Evolutionary conservation across 2,113 vertebrate species (phyloP).

Genomic region (Oncorhynchus keta): DNA sequence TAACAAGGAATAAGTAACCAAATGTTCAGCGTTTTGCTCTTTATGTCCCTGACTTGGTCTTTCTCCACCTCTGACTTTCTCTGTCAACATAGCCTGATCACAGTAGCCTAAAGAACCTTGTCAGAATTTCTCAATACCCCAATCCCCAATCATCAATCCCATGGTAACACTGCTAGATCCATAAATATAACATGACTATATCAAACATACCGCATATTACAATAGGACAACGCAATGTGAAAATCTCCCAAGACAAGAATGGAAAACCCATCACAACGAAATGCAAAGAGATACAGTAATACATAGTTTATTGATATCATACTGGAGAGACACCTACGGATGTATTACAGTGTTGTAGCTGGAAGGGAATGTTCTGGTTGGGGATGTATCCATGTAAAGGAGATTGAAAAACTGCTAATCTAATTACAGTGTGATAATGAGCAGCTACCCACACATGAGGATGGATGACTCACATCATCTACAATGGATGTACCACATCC

Average conservation of each 20-base stretch:
- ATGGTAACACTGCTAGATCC: conserved; percentile 49
- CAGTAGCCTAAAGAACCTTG: conserved; percentile 27
- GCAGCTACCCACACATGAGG: not conserved
- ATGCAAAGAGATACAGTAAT: too few relatives aligned
- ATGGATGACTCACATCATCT: not conserved
- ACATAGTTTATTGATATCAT: not conserved
- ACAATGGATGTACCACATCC: not conserved
- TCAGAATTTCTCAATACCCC: not conserved
- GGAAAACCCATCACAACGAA: too few relatives aligned
- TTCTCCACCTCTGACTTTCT: not conserved
- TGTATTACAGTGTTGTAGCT: not conserved
- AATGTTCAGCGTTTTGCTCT: too few relatives aligned
- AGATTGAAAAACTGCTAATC: not conserved
- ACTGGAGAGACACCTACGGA: not conserved
- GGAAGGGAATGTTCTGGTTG: not conserved
- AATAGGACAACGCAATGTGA: too few relatives aligned
- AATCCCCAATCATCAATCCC: conserved; percentile 17
- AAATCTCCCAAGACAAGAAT: too few relatives aligned
- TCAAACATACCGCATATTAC: not conserved
- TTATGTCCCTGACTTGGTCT: not conserved
- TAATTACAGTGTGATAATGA: not conserved
- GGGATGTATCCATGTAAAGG: too few relatives aligned
- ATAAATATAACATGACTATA: not conserved
- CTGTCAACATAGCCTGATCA: conserved; percentile 5
- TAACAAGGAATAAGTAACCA: too few relatives aligned